A percentile compares a stretch with the other conserved stretches of the same genome.
Evolutionary conservation across 2,888 invertebrate species (phyloP).

Genomic region (Rhyacophila evoluta): DNA sequence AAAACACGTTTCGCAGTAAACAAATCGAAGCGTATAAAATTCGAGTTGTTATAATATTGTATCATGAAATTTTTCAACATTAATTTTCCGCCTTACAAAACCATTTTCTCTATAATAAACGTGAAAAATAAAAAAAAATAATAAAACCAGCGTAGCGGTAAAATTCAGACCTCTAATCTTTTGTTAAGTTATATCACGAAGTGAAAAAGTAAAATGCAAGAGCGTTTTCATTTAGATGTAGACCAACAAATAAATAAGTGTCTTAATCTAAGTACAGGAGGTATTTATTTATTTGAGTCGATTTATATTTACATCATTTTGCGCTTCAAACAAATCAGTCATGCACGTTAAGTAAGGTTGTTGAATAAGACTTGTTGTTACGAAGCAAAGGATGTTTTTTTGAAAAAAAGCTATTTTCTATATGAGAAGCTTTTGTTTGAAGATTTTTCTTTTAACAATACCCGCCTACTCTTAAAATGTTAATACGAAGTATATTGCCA

Average conservation of each 20-base stretch:
- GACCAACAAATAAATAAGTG: neutral
- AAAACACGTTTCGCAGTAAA: too few species aligned
- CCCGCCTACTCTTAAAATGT: too few species aligned
- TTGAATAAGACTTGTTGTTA: neutral
- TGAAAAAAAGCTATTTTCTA: too few species aligned
- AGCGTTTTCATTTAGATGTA: neutral
- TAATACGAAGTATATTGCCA: too few species aligned
- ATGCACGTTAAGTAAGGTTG: neutral
- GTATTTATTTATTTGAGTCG: too few species aligned
- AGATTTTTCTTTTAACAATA: too few species aligned
- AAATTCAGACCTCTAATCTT: neutral
- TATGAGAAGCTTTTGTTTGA: too few species aligned
- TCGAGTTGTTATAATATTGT: too few species aligned
- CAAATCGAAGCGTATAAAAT: too few species aligned
- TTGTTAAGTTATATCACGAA: neutral
- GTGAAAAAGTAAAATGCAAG: neutral
- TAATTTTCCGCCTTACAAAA: neutral
- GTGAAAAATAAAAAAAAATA: neutral
- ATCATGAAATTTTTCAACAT: neutral
- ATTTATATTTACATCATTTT: neutral
- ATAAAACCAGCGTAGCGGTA: neutral
- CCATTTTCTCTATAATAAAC: neutral
- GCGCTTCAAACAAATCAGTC: neutral
- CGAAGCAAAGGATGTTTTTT: too few species aligned
- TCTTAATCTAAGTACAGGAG: neutral